Base-by-base conservation (phyloP, 2,113 vertebrate genomes). In the Lates calcarifer region DNA sequence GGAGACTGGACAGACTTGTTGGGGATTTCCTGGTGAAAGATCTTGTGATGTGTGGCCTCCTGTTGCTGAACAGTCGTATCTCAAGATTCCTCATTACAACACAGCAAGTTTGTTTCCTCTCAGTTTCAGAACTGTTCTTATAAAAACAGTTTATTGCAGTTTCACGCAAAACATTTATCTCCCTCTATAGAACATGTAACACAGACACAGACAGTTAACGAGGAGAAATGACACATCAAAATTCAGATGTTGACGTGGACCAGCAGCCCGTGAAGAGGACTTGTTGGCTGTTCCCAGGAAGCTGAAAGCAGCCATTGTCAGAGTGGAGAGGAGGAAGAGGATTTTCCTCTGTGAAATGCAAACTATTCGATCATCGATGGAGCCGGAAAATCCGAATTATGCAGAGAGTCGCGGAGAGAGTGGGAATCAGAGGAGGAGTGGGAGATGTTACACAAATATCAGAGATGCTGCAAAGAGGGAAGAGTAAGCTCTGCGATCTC, bases 231-330 rank as follows among this genome's bases (percentile, higher is more conserved):
- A 45, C 7, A 17, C n/a, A 14, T 75, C 22, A 72, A 9, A 22
- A 56, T 22, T 22, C 47, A 43, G 20, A 22, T 22, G 5, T 6
- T 45, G 43, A 47, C 18, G 41, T 43, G 13, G 41, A 43, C 8
- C 45, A 47, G 17, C 45, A 2, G 45, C 45, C 17, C 17, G 8
- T n/a, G 33, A 20, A 2, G 10, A 33, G 20, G 5, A 20, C 17
- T 2, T 1, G 22, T 10, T 31, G 0, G 14, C 51, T 37, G 72
- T 66, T 65, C 62, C 65, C 61, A 73, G 8, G 63, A 60, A 22
- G 66, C 68, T 71, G 77, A 89, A 75, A 64, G 78, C 35, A 4
- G n/a, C 47, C 56, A 33, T 82, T 86, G 84, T 76, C 0, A 13
- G 8, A 0, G 18, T 0, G 20, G 0, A 37, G 66, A 66, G 60